Conservation (phyloP, 2,888 invertebrate genomes). For the Phyllotreta cruciferae region DNA sequence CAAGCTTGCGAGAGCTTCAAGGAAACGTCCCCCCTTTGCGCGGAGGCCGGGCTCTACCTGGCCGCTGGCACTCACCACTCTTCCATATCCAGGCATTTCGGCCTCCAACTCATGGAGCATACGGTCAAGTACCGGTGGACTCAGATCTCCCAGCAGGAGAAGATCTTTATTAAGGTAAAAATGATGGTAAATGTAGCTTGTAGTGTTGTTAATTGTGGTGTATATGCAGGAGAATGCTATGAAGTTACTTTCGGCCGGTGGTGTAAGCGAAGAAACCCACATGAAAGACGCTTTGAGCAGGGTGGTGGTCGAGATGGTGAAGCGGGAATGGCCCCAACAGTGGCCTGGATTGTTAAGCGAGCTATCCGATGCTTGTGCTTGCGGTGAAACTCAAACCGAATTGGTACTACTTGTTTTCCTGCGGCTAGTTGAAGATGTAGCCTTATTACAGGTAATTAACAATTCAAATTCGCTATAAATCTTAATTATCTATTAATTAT, state of each 20-base stretch:
- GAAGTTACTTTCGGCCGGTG: slow-evolving; percentile 80
- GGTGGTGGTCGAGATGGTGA: slow-evolving; percentile 96
- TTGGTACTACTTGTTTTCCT: slow-evolving; percentile 88
- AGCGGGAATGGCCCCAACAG: slow-evolving; percentile 97
- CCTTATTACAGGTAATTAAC: slow-evolving; percentile 75
- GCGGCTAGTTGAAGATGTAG: slow-evolving; percentile 92
- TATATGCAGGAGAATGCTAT: slow-evolving; percentile 78
- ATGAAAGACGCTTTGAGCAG: slow-evolving; percentile 86
- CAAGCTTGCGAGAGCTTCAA: slow-evolving; percentile 86
- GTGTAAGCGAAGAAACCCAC: slow-evolving; percentile 76
- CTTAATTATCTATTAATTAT: slow-evolving; percentile 25
- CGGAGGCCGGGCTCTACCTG: slow-evolving; percentile 83
- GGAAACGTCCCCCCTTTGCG: slow-evolving; percentile 86
- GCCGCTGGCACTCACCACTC: slow-evolving; percentile 78
- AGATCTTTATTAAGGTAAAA: slow-evolving; percentile 82
- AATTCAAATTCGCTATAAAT: background rate
- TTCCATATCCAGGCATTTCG: slow-evolving; percentile 86
- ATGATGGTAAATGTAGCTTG: background rate
- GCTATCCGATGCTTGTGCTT: slow-evolving; percentile 80
- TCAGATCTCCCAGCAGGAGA: slow-evolving; percentile 84
- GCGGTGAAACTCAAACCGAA: slow-evolving; percentile 89
- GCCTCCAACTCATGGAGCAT: slow-evolving; percentile 91
- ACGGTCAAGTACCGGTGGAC: slow-evolving; percentile 94
- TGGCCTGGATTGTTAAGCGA: slow-evolving; percentile 89
- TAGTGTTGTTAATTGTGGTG: background rate